phyloP scores from a whole-genome alignment of 2,113 vertebrate genomes.

The Phocoena phocoena region DNA sequence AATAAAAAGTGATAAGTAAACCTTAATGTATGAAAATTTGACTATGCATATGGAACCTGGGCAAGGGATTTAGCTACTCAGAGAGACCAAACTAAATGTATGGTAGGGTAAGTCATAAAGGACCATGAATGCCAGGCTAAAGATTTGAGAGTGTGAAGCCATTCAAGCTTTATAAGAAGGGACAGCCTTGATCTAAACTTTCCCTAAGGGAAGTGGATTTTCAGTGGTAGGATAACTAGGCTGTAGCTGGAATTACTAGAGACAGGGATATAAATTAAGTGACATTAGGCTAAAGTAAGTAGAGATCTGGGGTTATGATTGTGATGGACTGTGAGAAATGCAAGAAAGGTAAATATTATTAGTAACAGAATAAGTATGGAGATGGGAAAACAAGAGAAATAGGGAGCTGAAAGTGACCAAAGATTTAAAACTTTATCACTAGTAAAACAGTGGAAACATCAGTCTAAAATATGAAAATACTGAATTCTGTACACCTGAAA shows the following conservation, averaged over 20 bases:
- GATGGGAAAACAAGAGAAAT: neutral
- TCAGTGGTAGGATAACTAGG: neutral
- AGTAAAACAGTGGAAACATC: neutral
- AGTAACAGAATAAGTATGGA: neutral
- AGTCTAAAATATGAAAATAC: neutral
- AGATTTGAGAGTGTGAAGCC: neutral
- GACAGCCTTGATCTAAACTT: neutral
- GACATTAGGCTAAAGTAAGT: neutral
- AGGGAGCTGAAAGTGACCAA: neutral
- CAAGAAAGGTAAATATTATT: neutral
- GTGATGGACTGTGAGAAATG: neutral
- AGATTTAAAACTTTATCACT: neutral
- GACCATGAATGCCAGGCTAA: accelerated
- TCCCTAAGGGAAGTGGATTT: neutral
- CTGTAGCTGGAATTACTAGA: neutral
- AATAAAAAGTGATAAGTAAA: neutral
- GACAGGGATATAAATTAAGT: neutral
- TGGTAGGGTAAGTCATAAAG: neutral
- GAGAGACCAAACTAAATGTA: neutral
- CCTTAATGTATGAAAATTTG: neutral
- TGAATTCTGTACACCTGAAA: neutral
- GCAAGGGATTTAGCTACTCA: neutral
- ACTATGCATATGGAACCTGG: neutral
- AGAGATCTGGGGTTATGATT: neutral
- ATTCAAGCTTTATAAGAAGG: neutral